Percentiles rank a stretch among this genome's conserved stretches.
phyloP scores from a whole-genome alignment of 1,140 invertebrate genomes.

The Penaeus japonicus region DNA sequence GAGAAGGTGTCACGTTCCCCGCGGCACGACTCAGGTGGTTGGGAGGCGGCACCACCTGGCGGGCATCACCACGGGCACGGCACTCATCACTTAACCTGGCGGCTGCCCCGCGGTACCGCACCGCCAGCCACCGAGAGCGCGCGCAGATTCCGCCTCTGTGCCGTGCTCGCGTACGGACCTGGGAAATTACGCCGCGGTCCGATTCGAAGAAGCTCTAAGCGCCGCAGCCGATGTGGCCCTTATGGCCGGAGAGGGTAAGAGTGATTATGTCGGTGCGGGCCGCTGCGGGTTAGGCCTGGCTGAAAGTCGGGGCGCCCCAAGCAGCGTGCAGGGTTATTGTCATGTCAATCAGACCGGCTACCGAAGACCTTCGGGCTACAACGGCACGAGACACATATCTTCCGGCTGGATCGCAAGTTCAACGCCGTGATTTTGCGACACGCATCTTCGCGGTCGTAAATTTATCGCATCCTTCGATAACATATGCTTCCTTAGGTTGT shows the following conservation, averaged over 20 bases:
- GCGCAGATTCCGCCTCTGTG: background rate
- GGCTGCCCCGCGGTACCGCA: background rate
- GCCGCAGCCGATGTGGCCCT: no score
- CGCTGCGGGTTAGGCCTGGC: no score
- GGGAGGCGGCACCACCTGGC: background rate
- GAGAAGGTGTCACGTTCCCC: background rate
- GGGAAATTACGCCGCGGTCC: no score
- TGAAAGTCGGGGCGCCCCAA: no score
- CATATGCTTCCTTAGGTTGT: no score
- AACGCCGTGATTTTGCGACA: background rate
- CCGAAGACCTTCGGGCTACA: background rate
- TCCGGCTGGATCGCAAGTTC: background rate
- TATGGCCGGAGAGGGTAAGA: no score
- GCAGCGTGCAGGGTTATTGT: no score
- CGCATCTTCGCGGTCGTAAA: no score
- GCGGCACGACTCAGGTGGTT: background rate
- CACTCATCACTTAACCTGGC: conserved; percentile 33
- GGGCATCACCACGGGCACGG: background rate
- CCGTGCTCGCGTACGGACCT: background rate
- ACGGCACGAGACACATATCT: background rate
- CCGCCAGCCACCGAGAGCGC: background rate
- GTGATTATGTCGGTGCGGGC: no score
- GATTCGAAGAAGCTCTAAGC: no score
- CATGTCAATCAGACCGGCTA: no score
- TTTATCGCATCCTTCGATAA: no score